phyloP scores from a whole-genome alignment of 1,140 invertebrate species.

The Drosophila subobscura region DNA sequence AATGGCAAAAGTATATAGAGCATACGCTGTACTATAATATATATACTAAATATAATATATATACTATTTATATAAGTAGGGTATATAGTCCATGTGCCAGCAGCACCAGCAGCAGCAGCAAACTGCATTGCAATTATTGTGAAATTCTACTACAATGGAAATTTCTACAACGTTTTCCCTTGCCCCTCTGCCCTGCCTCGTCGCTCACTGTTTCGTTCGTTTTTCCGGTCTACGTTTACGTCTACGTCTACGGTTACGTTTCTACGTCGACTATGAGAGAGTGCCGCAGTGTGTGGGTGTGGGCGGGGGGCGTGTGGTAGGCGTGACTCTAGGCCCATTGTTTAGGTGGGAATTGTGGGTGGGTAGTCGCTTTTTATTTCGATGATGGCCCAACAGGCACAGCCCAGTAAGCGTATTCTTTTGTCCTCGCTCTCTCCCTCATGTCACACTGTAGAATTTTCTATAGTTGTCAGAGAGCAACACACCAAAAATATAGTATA shows the following conservation, averaged over 20 bases:
- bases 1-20: slow-evolving; percentile 71
- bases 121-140: slow-evolving; percentile 77
- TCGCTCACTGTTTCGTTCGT: slow-evolving; percentile 2
- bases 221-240: slow-evolving; percentile 35
- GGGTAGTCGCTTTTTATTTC: slow-evolving; percentile 33
- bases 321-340: slow-evolving; percentile 56
- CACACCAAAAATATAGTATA: too few species aligned
- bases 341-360: slow-evolving; percentile 43
- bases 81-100: slow-evolving; percentile 12
- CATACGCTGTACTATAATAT: slow-evolving; percentile 61
- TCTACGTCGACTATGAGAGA: slow-evolving; percentile 47
- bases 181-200: slow-evolving; percentile 10
- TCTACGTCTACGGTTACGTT: slow-evolving; percentile 46
- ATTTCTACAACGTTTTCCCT: slow-evolving; percentile 48
- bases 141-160: slow-evolving; percentile 78
- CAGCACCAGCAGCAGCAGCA: slow-evolving; percentile 17
- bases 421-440: too few species aligned
- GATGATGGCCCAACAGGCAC: slow-evolving; percentile 68
- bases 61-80: slow-evolving; percentile 1
- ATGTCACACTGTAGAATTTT: too few species aligned
- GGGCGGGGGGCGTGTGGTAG: slow-evolving; percentile 25
- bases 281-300: slow-evolving; percentile 25
- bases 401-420: not conserved
- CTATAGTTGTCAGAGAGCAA: too few species aligned
- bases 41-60: slow-evolving; percentile 34